phyloP scores from a whole-genome alignment of 2,888 invertebrate genomes.

The Achlya flavicornis region DNA sequence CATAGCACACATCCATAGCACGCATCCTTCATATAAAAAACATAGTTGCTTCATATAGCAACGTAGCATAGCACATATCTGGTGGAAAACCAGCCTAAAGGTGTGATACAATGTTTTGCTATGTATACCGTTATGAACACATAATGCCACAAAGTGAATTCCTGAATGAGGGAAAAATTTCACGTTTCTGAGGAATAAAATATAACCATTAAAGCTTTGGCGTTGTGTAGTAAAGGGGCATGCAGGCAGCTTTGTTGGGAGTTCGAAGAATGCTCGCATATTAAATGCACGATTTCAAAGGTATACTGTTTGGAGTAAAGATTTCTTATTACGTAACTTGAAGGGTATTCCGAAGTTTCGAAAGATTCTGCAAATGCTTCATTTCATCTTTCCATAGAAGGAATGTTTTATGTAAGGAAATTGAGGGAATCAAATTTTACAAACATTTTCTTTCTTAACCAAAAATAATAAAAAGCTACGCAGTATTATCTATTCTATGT shows the following conservation, averaged over 20 bases:
- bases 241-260: constrained; percentile 10
- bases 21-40: too few species aligned
- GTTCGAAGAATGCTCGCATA: constrained; percentile 17
- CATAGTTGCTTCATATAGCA: too few species aligned
- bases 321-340: constrained; percentile 11
- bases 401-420: neutral
- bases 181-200: constrained; percentile 17
- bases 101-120: neutral
- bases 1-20: too few species aligned
- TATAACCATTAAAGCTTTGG: constrained; percentile 15
- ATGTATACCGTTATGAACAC: neutral
- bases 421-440: neutral
- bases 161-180: constrained; percentile 16
- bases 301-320: constrained; percentile 15
- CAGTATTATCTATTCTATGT: neutral
- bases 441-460: too few species aligned
- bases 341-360: neutral
- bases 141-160: constrained; percentile 18
- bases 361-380: neutral
- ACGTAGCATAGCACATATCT: too few species aligned
- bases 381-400: neutral
- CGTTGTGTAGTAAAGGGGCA: constrained; percentile 11
- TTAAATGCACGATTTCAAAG: constrained; percentile 18
- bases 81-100: too few species aligned
- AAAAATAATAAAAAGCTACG: neutral